Conservation (phyloP, 2,888 invertebrate species). For the Trilocha varians region DNA sequence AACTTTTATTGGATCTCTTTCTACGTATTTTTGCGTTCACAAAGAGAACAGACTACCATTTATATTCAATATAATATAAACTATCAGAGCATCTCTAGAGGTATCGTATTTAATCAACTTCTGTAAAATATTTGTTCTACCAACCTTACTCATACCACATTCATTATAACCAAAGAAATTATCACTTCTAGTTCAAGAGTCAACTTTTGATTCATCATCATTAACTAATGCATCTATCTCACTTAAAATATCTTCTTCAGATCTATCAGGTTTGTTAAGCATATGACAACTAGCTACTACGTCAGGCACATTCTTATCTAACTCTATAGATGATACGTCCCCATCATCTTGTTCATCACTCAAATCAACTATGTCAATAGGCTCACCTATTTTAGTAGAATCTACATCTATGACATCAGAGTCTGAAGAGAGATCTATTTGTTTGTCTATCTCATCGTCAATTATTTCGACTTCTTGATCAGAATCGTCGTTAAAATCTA, state of each 20-base stretch:
- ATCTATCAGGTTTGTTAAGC: slow-evolving; percentile 24
- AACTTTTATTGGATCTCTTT: too few relatives aligned
- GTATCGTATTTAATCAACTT: too few relatives aligned
- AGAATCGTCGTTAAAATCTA: slow-evolving; percentile 36
- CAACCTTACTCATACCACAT: too few relatives aligned
- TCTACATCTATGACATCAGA: slow-evolving; percentile 51
- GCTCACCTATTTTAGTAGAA: slow-evolving; percentile 30
- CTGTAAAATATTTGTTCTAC: too few relatives aligned
- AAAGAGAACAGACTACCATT: too few relatives aligned
- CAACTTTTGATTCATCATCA: slow-evolving; percentile 38
- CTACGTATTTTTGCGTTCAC: too few relatives aligned
- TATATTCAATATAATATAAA: too few relatives aligned
- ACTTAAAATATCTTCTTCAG: slow-evolving; percentile 32
- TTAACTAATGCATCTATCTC: slow-evolving; percentile 43
- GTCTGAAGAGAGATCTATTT: slow-evolving; percentile 32
- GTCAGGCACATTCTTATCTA: slow-evolving; percentile 55
- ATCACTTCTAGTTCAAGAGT: too few relatives aligned
- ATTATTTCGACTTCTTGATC: slow-evolving; percentile 34
- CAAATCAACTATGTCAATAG: slow-evolving; percentile 50
- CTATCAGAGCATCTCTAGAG: too few relatives aligned
- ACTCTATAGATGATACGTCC: slow-evolving; percentile 34
- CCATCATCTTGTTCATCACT: slow-evolving; percentile 48
- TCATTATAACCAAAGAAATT: too few relatives aligned
- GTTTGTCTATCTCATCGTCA: slow-evolving; percentile 32
- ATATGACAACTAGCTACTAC: slow-evolving; percentile 59